Evolutionary conservation across 2,888 invertebrate genomes (phyloP), one percentile per base, ranked within the genome.

Genomic region (Helicoverpa assulta): DNA sequence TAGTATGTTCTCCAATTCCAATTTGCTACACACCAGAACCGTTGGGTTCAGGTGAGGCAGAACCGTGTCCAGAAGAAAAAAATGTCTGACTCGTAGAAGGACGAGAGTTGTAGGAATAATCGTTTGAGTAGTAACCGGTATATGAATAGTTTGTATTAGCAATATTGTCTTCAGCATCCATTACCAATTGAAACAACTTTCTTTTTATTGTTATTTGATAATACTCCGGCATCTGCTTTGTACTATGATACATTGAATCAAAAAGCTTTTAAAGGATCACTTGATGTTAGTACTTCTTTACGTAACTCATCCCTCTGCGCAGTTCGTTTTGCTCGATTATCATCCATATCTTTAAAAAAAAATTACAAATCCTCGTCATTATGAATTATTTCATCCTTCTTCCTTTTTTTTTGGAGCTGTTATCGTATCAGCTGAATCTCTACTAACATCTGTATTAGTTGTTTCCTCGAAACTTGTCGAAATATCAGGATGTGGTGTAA

Each of bases 141-240:
- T 65, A 62, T 61, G 76, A 73, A 71, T 69, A 73, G 53, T 76
- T 66, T 59, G 52, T 76, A 73, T 70, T 79, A 29, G 73, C 76
- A 76, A 74, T 76, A 76, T 74, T 64, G 16, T 79, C 76, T 77
- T 77, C 73, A 75, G 80, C 75, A 64, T 77, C 73, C 76, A 76
- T 79, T 73, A 74, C 76, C 69, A 56, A 73, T 73, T 73, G 71
- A 73, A 78, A 78, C 73, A 73, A 73, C 69, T 78, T 79, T 74
- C 70, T 79, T 76, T 79, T 76, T 72, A 76, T 76, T 67, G 72
- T 37, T 76, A 70, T 76, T 75, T 75, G 74, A 78, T 75, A 73
- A 71, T 53, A 73, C 66, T 74, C 56, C 14, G 33, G 56, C 77
- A 71, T 78, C 70, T 78, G 33, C 70, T 78, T 75, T 68, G 78